Evolutionary conservation across 2,113 vertebrate genomes (phyloP).

Genomic region (Capreolus pygargus): DNA sequence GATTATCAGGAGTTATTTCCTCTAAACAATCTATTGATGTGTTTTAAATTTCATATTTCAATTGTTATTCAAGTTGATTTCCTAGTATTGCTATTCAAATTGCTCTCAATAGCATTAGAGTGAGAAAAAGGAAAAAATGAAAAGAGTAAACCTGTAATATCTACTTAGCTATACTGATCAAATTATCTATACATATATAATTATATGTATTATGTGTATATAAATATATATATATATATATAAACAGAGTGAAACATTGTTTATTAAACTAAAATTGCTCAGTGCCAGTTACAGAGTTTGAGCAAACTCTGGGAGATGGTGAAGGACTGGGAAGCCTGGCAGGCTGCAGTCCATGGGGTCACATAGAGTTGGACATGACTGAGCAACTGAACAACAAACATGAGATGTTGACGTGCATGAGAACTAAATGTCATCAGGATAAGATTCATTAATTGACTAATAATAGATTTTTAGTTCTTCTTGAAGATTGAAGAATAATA

Average conservation of each 20-base stretch:
- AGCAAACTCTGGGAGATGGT: background rate
- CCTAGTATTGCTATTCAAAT: background rate
- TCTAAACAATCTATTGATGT: background rate
- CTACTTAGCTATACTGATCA: background rate
- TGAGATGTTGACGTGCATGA: background rate
- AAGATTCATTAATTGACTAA: conserved; percentile 59
- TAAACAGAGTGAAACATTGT: background rate
- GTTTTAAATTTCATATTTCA: conserved; percentile 7
- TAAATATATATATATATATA: background rate
- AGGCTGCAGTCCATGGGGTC: background rate
- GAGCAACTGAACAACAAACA: background rate
- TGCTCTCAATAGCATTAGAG: background rate
- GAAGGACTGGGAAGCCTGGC: background rate
- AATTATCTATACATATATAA: background rate
- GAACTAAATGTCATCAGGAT: background rate
- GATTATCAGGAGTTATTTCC: background rate
- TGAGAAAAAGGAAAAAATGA: background rate
- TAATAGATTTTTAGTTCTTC: conserved; percentile 53
- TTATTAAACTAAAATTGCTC: background rate
- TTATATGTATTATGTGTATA: background rate
- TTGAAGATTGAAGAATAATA: conserved; percentile 23
- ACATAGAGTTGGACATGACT: background rate
- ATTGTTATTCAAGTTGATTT: background rate
- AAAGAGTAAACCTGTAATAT: background rate
- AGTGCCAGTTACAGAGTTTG: background rate